Conservation (phyloP, 2,797 vertebrate genomes). For the Danionella dracula region DNA sequence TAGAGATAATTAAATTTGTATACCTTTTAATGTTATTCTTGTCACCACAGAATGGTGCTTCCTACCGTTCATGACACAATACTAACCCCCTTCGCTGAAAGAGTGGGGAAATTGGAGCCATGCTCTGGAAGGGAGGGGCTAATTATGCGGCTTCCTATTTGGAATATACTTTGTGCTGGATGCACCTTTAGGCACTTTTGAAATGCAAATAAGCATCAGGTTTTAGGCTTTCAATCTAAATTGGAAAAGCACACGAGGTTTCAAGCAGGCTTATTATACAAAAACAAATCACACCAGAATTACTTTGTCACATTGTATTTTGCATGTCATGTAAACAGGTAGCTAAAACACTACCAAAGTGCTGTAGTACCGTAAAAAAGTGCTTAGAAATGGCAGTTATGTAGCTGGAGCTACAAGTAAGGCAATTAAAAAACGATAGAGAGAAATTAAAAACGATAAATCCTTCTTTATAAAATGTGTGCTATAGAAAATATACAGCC, state of each 20-base stretch:
- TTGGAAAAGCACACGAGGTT: neutral
- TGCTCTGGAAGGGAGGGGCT: neutral
- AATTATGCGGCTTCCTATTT: neutral
- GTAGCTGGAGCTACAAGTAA: constrained; percentile 71
- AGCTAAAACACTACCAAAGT: constrained; percentile 93
- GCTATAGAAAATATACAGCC: neutral
- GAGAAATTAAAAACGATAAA: constrained; percentile 19
- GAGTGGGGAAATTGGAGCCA: too few relatives aligned
- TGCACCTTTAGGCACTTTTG: neutral
- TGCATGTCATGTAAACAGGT: constrained; percentile 54
- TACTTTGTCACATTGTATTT: constrained; percentile 44
- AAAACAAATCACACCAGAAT: too few relatives aligned
- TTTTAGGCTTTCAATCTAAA: neutral
- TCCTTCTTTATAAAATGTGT: constrained; percentile 33
- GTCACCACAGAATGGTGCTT: too few relatives aligned
- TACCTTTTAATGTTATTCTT: too few relatives aligned
- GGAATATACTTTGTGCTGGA: neutral
- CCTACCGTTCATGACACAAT: too few relatives aligned
- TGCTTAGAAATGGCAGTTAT: constrained; percentile 67
- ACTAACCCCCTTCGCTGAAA: too few relatives aligned
- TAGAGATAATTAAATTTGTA: too few relatives aligned
- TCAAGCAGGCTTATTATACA: neutral
- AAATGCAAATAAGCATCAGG: neutral
- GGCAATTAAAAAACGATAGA: too few relatives aligned
- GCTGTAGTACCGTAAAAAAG: constrained; percentile 59